Evolutionary conservation across 2,113 vertebrate genomes (phyloP), one percentile per base, ranked within the genome.

Genomic region (Nibea albiflora): DNA sequence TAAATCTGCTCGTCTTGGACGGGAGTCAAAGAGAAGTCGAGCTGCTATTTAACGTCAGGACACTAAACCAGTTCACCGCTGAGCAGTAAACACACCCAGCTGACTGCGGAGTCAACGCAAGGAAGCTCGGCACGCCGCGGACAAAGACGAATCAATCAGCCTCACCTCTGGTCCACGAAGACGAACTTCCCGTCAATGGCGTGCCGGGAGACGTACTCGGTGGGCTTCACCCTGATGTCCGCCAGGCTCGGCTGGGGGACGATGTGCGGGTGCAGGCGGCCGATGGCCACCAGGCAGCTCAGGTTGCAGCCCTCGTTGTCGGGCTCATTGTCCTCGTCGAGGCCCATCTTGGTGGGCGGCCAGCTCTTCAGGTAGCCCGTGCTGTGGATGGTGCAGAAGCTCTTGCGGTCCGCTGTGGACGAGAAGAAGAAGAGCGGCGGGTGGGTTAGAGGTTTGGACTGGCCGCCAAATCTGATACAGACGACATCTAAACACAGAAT

Each of bases 371-470:
- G 90, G 92, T 99, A 99, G 79, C 98, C 98, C 9, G 98, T 99
- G 92, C 98, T 98, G 90, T 99, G 98, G 94, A 99, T 99, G 83
- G 98, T 99, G 95, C 98, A 99, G 95, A 99, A 99, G 93, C 98
- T 99, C 94, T 99, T 99, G 68, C 98, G 95, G 92, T 99, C 98
- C 35, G 96, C 98, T 99, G 92, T 24, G 88, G 35, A 76, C 61
- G 87, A 61, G 2, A 86, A 58, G 2, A 28, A 58, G 2, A 28
- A 19, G 4, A 20, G 15, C 14, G 15, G 11, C 0, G 6, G 7
- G 4, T 0, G 26, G n/a, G 14, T 31, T 15, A 57, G 39, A 39
- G 68, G 19, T 77, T 80, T 72, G 46, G 58, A 17, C 5, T 10
- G 42, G 53, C 5, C 31, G 5, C 31, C 31, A 31, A 31, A 31